phyloP scores from a whole-genome alignment of 1,140 invertebrate species.

The Saccostrea glomerata region DNA sequence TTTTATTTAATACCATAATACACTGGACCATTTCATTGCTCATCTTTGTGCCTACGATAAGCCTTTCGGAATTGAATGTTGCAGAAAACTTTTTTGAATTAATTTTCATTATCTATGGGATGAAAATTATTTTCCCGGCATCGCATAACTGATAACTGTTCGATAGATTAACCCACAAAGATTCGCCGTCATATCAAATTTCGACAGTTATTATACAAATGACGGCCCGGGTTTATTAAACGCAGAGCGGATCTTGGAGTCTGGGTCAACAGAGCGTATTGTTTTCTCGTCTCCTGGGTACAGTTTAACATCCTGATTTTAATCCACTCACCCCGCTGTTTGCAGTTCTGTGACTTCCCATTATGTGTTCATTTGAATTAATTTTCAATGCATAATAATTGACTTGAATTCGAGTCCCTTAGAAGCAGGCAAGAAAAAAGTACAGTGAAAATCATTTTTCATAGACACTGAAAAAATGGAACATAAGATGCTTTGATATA shows the following conservation, averaged over 20 bases:
- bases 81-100: neutral
- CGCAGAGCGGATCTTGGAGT: neutral
- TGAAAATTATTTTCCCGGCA: conserved; percentile 28
- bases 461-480: neutral
- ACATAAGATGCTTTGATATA: too few relatives aligned
- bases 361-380: conserved; percentile 22
- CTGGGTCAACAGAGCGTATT: conserved; percentile 27
- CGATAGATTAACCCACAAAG: conserved; percentile 27
- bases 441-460: neutral
- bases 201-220: conserved; percentile 31
- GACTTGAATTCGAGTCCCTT: neutral
- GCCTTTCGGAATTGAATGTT: neutral
- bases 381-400: conserved; percentile 19
- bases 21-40: too few relatives aligned
- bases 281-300: neutral
- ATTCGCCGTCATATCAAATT: neutral
- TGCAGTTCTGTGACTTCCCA: neutral
- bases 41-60: neutral
- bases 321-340: conserved; percentile 9
- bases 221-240: neutral
- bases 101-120: conserved; percentile 36
- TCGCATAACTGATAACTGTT: conserved; percentile 6
- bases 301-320: neutral
- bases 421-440: neutral
- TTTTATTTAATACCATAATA: too few relatives aligned